Conservation (phyloP, 1,140 invertebrate genomes). For the Temnothorax nylanderi region DNA sequence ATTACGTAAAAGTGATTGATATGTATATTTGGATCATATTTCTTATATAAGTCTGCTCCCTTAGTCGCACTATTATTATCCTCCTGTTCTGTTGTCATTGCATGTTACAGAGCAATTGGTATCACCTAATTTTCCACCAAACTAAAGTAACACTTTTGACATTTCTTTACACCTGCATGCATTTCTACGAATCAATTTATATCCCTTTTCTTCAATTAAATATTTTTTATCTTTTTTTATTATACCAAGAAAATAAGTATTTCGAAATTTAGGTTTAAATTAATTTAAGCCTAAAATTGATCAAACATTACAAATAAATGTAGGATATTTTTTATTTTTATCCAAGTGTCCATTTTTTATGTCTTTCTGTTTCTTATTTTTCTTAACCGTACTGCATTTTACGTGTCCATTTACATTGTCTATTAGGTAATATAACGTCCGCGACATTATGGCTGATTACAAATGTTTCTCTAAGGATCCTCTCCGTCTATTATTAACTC, state of each 20-base stretch:
- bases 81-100: background rate
- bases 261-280: background rate
- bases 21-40: conserved; percentile 17
- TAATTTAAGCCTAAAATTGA: background rate
- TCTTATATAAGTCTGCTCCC: background rate
- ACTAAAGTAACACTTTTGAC: background rate
- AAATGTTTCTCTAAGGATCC: background rate
- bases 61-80: background rate
- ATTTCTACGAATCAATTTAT: background rate
- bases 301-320: background rate
- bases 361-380: background rate
- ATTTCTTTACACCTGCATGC: background rate
- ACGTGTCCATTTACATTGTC: background rate
- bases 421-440: background rate
- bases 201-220: background rate
- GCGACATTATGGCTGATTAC: conserved; percentile 7
- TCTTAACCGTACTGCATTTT: background rate
- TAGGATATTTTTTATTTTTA: background rate
- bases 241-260: background rate
- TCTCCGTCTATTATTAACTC: conserved; percentile 28
- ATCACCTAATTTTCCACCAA: background rate
- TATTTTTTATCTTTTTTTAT: background rate
- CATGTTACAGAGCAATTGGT: background rate
- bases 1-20: background rate
- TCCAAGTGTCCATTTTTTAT: background rate